Base-by-base conservation (phyloP, 2,888 invertebrate species). In the Zootermopsis nevadensis region DNA sequence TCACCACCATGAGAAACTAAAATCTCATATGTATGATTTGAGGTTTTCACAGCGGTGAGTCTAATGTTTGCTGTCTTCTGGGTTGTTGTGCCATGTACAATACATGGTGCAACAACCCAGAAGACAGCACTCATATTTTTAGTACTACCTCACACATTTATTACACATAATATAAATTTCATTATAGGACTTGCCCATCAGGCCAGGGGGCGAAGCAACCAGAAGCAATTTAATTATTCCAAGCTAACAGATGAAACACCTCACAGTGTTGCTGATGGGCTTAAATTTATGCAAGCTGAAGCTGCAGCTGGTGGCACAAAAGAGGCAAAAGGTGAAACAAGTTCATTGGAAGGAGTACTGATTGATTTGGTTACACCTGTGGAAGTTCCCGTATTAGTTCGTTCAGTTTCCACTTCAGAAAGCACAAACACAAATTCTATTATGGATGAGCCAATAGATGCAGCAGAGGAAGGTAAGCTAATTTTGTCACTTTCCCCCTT, bases 141-240 rank as follows among this genome's bases (percentile, higher is more conserved):
- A 48, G 3, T 15, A 19, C 4, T 0, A 48, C 19, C 19, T 48
- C 42, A 15, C 48, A 48, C 15, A 60, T 27, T 27, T 60, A 60
- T 27, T 60, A 19, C 24, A 60, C 27, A 4, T 60, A 72, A 33
- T 33, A 22, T 72, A 33, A 10, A 24, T 48, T 0, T 48, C 8
- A 24, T 77, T 77, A 27, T n/a, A 77, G 48, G 53, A 55, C 53
- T 77, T 15, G 31, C 77, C 2, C 55, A 48, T 4, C 55, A 77
- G 74, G 38, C 53, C 24, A 55, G 27, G 24, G 79, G 35, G 42
- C 76, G 85, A 66, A 82, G 86, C 84, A 87, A 55, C 84, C 86
- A 88, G 94, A 88, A 95, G 87, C 96, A 96, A 88, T 97, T 96
- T 88, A 93, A 94, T 87, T 97, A 98, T 88, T 94, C 94, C 86